Percentiles rank a stretch among this genome's conserved stretches.
Evolutionary conservation across 2,113 vertebrate genomes (phyloP).

Genomic region (Tretioscincus oriximinensis): DNA sequence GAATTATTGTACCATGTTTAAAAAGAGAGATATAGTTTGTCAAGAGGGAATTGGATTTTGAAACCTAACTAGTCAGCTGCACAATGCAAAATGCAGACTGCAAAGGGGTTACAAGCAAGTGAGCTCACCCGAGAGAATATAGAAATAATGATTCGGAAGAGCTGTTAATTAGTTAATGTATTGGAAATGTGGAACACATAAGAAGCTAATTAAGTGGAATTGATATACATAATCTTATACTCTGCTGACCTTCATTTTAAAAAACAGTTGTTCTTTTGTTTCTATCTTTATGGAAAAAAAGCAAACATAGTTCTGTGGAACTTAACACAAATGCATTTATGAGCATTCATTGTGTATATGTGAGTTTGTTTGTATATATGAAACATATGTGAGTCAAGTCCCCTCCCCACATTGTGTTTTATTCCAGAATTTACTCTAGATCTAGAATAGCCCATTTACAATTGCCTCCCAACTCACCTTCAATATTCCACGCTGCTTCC

Average conservation of each 20-base stretch:
- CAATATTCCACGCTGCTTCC: too few relatives aligned
- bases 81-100: slow-evolving; percentile 12
- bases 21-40: slow-evolving; percentile 36
- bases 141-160: slow-evolving; percentile 46
- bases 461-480: too few relatives aligned
- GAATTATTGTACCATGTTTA: slow-evolving; percentile 50
- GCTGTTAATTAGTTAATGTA: slow-evolving; percentile 58
- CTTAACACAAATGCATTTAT: not conserved
- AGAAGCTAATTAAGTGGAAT: slow-evolving; percentile 61
- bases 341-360: too few relatives aligned
- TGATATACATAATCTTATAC: slow-evolving; percentile 43
- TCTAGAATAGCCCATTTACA: too few relatives aligned
- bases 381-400: too few relatives aligned
- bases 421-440: too few relatives aligned
- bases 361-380: too few relatives aligned
- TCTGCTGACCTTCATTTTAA: slow-evolving; percentile 39
- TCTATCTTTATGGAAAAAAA: slow-evolving; percentile 6
- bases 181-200: slow-evolving; percentile 55
- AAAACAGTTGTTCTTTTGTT: slow-evolving; percentile 11
- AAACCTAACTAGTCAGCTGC: slow-evolving; percentile 18
- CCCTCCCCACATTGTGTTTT: too few relatives aligned
- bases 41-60: slow-evolving; percentile 32
- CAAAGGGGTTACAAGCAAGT: slow-evolving; percentile 21
- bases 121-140: slow-evolving; percentile 41
- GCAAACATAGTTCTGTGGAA: slow-evolving; percentile 11